Base-by-base conservation (phyloP, 2,888 invertebrate genomes). In the Palloptera scutellata region DNA sequence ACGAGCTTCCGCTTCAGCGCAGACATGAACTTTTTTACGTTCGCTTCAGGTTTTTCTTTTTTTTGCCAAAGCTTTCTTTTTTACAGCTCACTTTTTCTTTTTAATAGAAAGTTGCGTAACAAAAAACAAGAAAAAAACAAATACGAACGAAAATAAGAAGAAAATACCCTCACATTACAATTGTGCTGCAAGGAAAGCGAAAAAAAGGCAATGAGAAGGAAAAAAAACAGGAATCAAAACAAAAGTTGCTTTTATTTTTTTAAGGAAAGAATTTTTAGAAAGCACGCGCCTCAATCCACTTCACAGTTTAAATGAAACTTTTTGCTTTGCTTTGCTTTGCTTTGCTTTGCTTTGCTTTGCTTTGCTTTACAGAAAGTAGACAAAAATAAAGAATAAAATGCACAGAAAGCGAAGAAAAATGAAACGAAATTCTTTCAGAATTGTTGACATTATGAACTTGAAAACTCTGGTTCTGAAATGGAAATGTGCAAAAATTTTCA, bases 371-470 rank as follows among this genome's bases (percentile, higher is more conserved):
- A 41, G 17, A 57, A 52, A 54, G 48, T 40, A 60, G 10, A 13
- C 15, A 41, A 64, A 58, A 13, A 57, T 42, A 40, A 41, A 64
- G 42, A 30, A 45, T 54, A n/a, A n/a, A n/a, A n/a, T n/a, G n/a
- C n/a, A 17, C 42, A 4, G 4, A 15, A 45, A 6, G 40, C 11
- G 61, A 48, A 15, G 58, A 20, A 64, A 61, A 61, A 71, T 52
- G 41, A 66, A 66, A 64, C 59, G 53, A 70, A 65, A 67, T 61
- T 65, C 66, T 69, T 69, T 53, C 61, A 60, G 42, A 20, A 70
- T 64, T 80, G 81, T 81, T 81, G 81, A 81, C 81, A 80, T 80
- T 81, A 78, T 81, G 81, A 81, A 81, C 81, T 81, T 81, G 81
- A 81, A 81, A 81, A 78, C 64, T 81, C 80, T 57, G 57, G 41